phyloP scores from a whole-genome alignment of 2,888 invertebrate species.

The Hydriomena furcata region DNA sequence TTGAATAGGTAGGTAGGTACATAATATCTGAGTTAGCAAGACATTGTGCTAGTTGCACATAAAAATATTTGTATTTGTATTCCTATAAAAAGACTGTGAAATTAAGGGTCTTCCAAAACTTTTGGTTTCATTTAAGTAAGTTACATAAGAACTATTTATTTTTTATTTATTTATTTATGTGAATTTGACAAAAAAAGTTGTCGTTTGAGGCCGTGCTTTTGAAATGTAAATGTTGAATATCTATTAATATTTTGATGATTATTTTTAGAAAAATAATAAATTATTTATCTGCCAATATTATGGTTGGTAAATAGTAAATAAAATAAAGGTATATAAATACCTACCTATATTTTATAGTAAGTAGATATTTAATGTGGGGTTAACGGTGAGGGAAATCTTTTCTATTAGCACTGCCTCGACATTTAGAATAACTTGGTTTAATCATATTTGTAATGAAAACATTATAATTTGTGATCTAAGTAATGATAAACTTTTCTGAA shows the following conservation, averaged over 20 bases:
- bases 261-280: not conserved
- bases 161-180: not conserved
- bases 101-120: not conserved
- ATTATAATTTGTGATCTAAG: constrained; percentile 16
- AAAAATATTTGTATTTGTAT: too few relatives aligned
- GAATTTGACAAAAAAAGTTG: constrained; percentile 15
- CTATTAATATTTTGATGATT: too few relatives aligned
- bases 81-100: not conserved
- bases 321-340: not conserved
- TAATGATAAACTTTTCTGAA: not conserved
- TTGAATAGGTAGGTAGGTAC: not conserved
- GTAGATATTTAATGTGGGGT: not conserved
- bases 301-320: constrained; percentile 1
- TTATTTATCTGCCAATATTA: not conserved
- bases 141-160: not conserved
- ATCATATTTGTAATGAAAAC: constrained; percentile 6
- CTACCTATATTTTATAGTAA: not conserved
- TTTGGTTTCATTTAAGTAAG: not conserved
- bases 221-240: constrained; percentile 26
- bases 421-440: constrained; percentile 20
- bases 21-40: too few relatives aligned
- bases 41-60: too few relatives aligned
- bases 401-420: constrained; percentile 76
- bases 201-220: constrained; percentile 75
- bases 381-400: constrained; percentile 12